Evolutionary conservation across 1,140 invertebrate genomes (phyloP), one percentile per base, ranked within the genome.

Genomic region (Cherax quadricarinatus): DNA sequence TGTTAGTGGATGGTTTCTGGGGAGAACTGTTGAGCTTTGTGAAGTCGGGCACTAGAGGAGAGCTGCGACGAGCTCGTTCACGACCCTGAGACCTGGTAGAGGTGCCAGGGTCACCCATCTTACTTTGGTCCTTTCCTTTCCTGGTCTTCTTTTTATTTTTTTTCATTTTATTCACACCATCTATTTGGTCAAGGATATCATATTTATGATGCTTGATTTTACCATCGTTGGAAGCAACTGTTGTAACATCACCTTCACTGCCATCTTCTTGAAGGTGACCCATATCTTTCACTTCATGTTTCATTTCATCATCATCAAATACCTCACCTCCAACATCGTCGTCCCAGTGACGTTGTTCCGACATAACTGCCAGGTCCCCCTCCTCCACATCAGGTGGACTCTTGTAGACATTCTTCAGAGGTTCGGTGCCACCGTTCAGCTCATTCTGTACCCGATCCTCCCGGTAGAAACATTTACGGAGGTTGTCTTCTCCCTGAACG

Each of bases 391-490:
- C 86, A 48, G 48, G 16, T 10, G 83, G 80, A 41, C 57, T 70
- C 51, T 78, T 53, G 60, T 86, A 79, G 24, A 62, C 24, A 18
- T n/a, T 80, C 30, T 66, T 75, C 53, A 41, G 30, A 18, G 60
- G 5, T 30, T 14, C 10, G 3, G 60, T 85, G 9, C 9, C 78
- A 6, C 51, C 83, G n/a, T 88, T 88, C 82, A 93, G 60, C 75
- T 93, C 86, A 7, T 85, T 80, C 78, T 90, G 66, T 24, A 90
- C 57, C 18, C 81, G 75, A 18, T 80, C 57, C 83, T 93, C 93
- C 14, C 88, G 73, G 81, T 93, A 93, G 81, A 91, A 93, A 78
- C 93, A 93, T 78, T 88, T 88, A 21, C 90, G 89, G 66, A 93
- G 70, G 90, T 93, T 93, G 12, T 93, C 81, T 78, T 93, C 93